Conservation (phyloP, 2,113 vertebrate genomes). For the Sinocyclocheilus anophthalmus region DNA sequence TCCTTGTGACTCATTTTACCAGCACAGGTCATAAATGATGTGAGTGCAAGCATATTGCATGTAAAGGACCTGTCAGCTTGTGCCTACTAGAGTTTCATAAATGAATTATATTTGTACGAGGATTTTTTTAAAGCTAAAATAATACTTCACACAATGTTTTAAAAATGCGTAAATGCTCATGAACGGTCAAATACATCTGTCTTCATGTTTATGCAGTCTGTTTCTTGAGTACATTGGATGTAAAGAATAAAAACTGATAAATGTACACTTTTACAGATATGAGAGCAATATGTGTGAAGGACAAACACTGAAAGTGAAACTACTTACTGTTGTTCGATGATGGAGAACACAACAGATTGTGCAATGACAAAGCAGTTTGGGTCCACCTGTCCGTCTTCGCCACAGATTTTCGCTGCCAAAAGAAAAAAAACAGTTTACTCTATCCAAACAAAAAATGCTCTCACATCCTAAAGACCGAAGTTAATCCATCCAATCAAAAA, state of each 20-base stretch:
- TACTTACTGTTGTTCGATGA: constrained; percentile 96
- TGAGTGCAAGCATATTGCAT: too few species aligned
- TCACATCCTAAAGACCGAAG: not conserved
- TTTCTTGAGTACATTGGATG: not conserved
- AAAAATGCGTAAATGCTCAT: not conserved
- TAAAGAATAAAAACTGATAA: not conserved
- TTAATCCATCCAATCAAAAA: not conserved
- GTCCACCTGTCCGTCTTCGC: constrained; percentile 97
- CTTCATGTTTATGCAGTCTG: not conserved
- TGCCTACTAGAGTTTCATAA: too few species aligned
- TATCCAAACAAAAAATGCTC: not conserved
- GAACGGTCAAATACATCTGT: not conserved
- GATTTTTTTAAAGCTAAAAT: too few species aligned
- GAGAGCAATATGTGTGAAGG: not conserved
- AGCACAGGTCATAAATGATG: too few species aligned
- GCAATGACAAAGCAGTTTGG: constrained; percentile 96
- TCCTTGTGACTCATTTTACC: too few species aligned
- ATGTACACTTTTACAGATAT: not conserved
- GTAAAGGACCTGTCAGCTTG: too few species aligned
- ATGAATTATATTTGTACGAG: too few species aligned
- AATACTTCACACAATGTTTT: too few species aligned
- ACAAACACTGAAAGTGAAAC: not conserved
- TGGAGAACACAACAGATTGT: constrained; percentile 86
- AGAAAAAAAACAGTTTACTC: not conserved
- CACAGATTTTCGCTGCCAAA: constrained; percentile 93